Percentiles rank a stretch among this genome's conserved stretches.
Evolutionary conservation across 1,140 invertebrate species (phyloP).

Genomic region (Potamilus streckersoni): DNA sequence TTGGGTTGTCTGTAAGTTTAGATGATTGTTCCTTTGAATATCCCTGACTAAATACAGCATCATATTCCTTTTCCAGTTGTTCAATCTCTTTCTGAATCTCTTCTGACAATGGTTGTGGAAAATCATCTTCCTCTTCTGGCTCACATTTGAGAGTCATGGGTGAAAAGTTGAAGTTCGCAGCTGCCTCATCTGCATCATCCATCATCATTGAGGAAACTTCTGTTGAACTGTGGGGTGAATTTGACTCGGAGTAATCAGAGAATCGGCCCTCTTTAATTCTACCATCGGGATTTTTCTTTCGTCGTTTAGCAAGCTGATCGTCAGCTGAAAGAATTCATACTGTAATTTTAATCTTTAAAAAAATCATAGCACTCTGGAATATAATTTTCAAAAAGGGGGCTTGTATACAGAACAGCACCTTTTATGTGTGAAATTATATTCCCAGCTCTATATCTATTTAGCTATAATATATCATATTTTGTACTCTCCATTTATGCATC

Average conservation of each 20-base stretch:
- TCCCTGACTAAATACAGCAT: slow-evolving; percentile 49
- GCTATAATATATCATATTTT: too few species aligned
- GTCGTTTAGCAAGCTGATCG: slow-evolving; percentile 50
- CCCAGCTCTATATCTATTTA: too few species aligned
- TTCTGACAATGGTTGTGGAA: slow-evolving; percentile 37
- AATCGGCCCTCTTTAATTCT: too few species aligned
- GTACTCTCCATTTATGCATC: too few species aligned
- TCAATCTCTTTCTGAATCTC: slow-evolving; percentile 45
- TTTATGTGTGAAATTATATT: too few species aligned
- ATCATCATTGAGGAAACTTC: too few species aligned
- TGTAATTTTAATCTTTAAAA: too few species aligned
- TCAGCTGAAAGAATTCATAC: slow-evolving; percentile 38
- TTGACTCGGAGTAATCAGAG: too few species aligned
- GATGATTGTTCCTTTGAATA: slow-evolving; percentile 45
- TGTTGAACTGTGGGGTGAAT: too few species aligned
- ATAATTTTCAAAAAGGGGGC: too few species aligned
- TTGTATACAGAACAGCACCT: too few species aligned
- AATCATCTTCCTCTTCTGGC: slow-evolving; percentile 35
- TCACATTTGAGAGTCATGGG: slow-evolving; percentile 12
- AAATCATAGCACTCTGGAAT: too few species aligned
- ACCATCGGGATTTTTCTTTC: slow-evolving; percentile 19
- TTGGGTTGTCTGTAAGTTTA: slow-evolving; percentile 47
- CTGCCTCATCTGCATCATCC: neutral
- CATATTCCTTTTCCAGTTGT: slow-evolving; percentile 43
- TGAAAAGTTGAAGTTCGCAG: neutral